A percentile compares a stretch with the other conserved stretches of the same genome.
These are phyloP conservation scores for Plecotus auritus DNA, from an alignment of 2,113 vertebrate genomes.

Conservation along the genomic window DNA sequence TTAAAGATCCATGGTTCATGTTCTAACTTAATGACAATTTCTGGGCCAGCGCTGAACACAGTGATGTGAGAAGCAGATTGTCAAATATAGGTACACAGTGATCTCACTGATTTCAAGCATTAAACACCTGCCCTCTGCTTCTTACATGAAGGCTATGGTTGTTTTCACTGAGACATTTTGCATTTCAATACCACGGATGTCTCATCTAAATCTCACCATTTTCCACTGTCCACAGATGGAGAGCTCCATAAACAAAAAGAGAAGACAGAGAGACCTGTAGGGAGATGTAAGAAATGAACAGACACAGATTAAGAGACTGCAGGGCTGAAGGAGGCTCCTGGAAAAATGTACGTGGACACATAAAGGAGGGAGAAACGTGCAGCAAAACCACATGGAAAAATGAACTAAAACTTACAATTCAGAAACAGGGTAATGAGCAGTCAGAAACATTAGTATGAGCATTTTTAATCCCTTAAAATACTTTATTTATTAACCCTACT, in stretches of 20 bases:
- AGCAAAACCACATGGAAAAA: neutral
- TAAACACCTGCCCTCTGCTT: neutral
- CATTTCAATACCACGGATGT: neutral
- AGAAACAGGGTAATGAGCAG: neutral
- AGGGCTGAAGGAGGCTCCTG: neutral
- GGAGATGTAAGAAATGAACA: constrained; percentile 52
- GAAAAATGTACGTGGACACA: neutral
- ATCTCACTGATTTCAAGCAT: neutral
- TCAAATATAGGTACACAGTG: neutral
- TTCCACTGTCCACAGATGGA: neutral
- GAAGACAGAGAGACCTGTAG: constrained; percentile 54
- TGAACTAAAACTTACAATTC: neutral
- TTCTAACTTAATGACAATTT: constrained; percentile 36
- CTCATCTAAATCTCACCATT: constrained; percentile 26
- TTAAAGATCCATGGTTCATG: constrained; percentile 19
- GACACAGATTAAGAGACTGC: constrained; percentile 22
- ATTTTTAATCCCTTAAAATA: constrained; percentile 1
- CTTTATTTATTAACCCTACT: constrained; percentile 7
- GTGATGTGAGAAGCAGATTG: neutral
- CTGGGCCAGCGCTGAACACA: neutral
- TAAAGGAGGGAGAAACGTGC: neutral
- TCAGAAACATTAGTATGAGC: constrained; percentile 9
- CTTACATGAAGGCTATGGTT: neutral
- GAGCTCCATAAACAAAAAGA: constrained; percentile 41
- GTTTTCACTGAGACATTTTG: neutral